Evolutionary conservation across 1,140 invertebrate species (phyloP).

Genomic region (Solen grandis): DNA sequence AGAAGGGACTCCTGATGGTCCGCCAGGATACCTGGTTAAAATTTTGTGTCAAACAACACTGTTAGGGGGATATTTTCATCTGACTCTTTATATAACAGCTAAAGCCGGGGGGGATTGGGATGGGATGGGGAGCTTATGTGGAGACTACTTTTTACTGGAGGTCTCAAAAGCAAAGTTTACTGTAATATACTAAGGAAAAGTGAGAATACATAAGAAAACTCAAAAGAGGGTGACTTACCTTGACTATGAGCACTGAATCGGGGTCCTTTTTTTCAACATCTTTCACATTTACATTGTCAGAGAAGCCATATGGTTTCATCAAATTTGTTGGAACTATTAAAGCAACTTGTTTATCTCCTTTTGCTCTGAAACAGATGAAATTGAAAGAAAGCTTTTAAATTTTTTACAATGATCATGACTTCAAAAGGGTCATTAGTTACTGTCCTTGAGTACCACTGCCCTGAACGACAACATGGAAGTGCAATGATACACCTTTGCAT

Average conservation of each 20-base stretch:
- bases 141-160: neutral
- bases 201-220: neutral
- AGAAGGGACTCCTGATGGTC: too few relatives aligned
- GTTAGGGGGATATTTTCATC: neutral
- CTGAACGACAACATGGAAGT: too few relatives aligned
- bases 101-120: neutral
- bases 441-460: too few relatives aligned
- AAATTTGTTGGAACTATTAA: neutral
- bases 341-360: constrained; percentile 36
- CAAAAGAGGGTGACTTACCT: constrained; percentile 8
- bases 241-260: constrained; percentile 23
- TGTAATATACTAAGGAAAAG: neutral
- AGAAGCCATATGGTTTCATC: constrained; percentile 13
- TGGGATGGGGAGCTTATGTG: neutral
- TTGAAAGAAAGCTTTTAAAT: neutral
- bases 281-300: constrained; percentile 35
- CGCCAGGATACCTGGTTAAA: too few relatives aligned
- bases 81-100: neutral
- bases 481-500: too few relatives aligned
- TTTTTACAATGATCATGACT: too few relatives aligned
- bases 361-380: constrained; percentile 16
- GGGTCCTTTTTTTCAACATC: constrained; percentile 32
- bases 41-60: too few relatives aligned
- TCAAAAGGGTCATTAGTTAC: too few relatives aligned
- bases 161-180: neutral